Evolutionary conservation across 1,140 invertebrate genomes (phyloP).

Genomic region (Halesus radiatus): DNA sequence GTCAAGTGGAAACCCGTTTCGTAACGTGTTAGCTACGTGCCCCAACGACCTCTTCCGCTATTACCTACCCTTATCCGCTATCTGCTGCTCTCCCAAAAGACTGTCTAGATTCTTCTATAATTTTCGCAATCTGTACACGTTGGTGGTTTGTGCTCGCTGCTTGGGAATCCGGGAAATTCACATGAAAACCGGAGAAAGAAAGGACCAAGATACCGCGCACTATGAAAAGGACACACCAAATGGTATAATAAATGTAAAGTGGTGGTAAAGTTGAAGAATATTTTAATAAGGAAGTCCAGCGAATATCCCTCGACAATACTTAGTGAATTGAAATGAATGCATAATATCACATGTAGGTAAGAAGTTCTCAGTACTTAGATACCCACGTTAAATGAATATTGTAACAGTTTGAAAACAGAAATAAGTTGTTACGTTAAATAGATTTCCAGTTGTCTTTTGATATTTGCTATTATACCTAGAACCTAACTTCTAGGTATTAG

Average conservation of each 20-base stretch:
- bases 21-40: constrained; percentile 54
- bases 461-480: too few species aligned
- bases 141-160: constrained; percentile 25
- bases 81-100: constrained; percentile 48
- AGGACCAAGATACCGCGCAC: constrained; percentile 4
- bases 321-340: too few species aligned
- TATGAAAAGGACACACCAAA: constrained; percentile 14
- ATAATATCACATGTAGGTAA: too few species aligned
- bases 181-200: constrained; percentile 30
- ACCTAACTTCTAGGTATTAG: too few species aligned
- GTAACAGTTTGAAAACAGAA: too few species aligned
- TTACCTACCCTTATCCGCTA: constrained; percentile 39
- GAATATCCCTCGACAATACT: too few species aligned
- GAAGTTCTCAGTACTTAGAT: too few species aligned
- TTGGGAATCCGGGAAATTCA: constrained; percentile 18
- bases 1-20: constrained; percentile 56
- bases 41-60: constrained; percentile 47
- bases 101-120: constrained; percentile 52
- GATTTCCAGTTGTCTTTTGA: too few species aligned
- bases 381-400: too few species aligned
- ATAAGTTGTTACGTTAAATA: too few species aligned
- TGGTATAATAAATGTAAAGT: constrained; percentile 31
- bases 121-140: constrained; percentile 53
- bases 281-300: neutral
- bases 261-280: neutral